Conservation (phyloP, 2,797 vertebrate species). For the Acrossocheilus fasciatus region DNA sequence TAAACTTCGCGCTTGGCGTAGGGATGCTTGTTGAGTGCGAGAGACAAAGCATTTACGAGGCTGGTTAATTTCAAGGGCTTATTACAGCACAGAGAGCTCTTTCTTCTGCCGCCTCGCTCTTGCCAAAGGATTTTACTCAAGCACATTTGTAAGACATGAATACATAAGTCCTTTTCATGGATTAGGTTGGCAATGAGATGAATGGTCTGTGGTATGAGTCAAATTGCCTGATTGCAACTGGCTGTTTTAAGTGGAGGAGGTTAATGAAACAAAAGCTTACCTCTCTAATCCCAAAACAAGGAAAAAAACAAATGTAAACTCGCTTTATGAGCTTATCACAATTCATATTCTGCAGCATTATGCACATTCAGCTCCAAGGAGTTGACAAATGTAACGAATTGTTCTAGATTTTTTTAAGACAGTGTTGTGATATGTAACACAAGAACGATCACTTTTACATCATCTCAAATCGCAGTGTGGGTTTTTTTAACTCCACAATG, state of each 20-base stretch:
- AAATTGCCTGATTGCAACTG: slow-evolving; percentile 68
- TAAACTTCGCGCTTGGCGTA: slow-evolving; percentile 63
- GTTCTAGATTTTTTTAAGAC: neutral
- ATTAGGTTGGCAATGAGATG: slow-evolving; percentile 76
- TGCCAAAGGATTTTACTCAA: slow-evolving; percentile 79
- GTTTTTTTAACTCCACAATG: neutral
- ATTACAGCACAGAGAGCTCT: slow-evolving; percentile 77
- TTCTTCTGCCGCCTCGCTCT: slow-evolving; percentile 70
- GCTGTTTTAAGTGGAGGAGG: slow-evolving; percentile 56
- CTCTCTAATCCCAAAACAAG: slow-evolving; percentile 62
- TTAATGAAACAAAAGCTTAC: slow-evolving; percentile 62
- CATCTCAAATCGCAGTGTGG: neutral
- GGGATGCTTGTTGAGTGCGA: slow-evolving; percentile 69
- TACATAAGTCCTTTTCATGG: slow-evolving; percentile 78
- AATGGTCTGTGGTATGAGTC: slow-evolving; percentile 70
- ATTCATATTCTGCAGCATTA: slow-evolving; percentile 47
- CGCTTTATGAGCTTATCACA: slow-evolving; percentile 52
- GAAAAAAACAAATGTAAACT: slow-evolving; percentile 51
- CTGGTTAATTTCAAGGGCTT: slow-evolving; percentile 71
- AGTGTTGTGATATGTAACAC: neutral
- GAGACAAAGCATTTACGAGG: slow-evolving; percentile 76
- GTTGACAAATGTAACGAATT: neutral
- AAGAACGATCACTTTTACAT: neutral
- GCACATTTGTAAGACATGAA: slow-evolving; percentile 82
- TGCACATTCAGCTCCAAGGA: slow-evolving; percentile 3